Conservation (phyloP, 2,888 invertebrate genomes). For the Reticulitermes lucifugus region DNA sequence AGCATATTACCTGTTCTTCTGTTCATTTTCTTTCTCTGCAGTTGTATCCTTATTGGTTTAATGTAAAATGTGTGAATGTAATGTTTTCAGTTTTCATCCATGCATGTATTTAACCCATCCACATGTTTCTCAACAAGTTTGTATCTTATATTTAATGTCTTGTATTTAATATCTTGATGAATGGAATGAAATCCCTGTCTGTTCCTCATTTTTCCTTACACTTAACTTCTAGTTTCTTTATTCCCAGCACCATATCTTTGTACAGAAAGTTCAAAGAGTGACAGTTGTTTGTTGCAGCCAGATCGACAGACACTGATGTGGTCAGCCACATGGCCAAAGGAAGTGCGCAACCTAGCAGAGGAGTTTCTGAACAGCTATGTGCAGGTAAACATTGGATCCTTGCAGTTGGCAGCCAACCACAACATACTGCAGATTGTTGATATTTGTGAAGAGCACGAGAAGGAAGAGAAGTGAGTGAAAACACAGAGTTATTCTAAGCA, state of each 20-base stretch:
- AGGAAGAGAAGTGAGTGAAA: constrained; percentile 71
- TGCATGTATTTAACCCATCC: neutral
- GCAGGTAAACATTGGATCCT: constrained; percentile 92
- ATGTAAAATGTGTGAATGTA: neutral
- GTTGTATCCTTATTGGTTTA: neutral
- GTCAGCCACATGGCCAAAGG: constrained; percentile 99
- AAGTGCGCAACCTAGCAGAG: constrained; percentile 90
- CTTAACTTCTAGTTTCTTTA: no score
- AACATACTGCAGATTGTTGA: constrained; percentile 97
- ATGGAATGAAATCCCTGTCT: no score
- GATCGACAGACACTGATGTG: constrained; percentile 99
- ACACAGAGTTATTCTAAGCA: neutral
- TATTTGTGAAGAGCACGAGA: constrained; percentile 88
- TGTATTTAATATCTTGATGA: no score
- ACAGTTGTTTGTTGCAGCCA: constrained; percentile 65
- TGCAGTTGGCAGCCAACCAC: constrained; percentile 91
- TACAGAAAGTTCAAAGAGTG: no score
- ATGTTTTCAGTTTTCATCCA: neutral
- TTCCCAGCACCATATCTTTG: no score
- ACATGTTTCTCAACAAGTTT: neutral
- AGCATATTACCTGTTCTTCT: no score
- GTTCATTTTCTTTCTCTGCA: no score
- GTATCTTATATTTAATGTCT: neutral
- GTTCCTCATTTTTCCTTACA: no score
- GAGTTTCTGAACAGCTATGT: constrained; percentile 92